Percentiles rank a stretch among this genome's conserved stretches.
These are phyloP conservation scores for Xylocopa sonorina DNA, from an alignment of 1,140 invertebrate genomes.

Conservation along the genomic window DNA sequence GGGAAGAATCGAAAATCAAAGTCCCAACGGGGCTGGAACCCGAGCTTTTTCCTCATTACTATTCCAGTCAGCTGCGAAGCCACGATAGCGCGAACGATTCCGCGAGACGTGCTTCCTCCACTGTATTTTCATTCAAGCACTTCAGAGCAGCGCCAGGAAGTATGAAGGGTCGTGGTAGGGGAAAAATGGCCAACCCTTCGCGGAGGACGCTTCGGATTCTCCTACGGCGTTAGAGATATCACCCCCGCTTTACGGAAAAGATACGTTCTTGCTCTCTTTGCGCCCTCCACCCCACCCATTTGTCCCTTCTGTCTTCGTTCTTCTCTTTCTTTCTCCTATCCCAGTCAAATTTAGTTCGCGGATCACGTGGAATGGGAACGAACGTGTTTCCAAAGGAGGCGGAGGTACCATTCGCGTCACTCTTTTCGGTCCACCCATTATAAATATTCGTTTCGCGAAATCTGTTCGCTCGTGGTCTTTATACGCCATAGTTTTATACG, in stretches of 20 bases:
- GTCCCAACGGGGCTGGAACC: neutral
- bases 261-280: too few relatives aligned
- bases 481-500: slow-evolving; percentile 1
- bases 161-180: neutral
- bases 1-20: neutral
- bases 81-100: slow-evolving; percentile 49
- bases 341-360: slow-evolving; percentile 29
- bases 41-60: slow-evolving; percentile 17
- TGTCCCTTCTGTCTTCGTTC: too few relatives aligned
- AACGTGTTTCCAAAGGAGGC: neutral
- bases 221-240: neutral
- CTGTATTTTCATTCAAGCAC: slow-evolving; percentile 27
- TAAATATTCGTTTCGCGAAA: slow-evolving; percentile 9
- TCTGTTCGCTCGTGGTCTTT: neutral
- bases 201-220: slow-evolving; percentile 9
- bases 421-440: neutral
- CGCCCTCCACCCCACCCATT: too few relatives aligned
- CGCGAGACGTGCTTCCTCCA: slow-evolving; percentile 39
- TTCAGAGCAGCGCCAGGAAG: neutral
- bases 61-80: slow-evolving; percentile 35
- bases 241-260: neutral
- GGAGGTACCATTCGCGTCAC: neutral
- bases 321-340: slow-evolving; percentile 6
- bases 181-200: slow-evolving; percentile 13
- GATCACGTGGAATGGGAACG: slow-evolving; percentile 35